Evolutionary conservation across 92 coral and sea anemone species (phyloP), one percentile per base, ranked within the genome.

Genomic region (Parazoanthus swiftii): DNA sequence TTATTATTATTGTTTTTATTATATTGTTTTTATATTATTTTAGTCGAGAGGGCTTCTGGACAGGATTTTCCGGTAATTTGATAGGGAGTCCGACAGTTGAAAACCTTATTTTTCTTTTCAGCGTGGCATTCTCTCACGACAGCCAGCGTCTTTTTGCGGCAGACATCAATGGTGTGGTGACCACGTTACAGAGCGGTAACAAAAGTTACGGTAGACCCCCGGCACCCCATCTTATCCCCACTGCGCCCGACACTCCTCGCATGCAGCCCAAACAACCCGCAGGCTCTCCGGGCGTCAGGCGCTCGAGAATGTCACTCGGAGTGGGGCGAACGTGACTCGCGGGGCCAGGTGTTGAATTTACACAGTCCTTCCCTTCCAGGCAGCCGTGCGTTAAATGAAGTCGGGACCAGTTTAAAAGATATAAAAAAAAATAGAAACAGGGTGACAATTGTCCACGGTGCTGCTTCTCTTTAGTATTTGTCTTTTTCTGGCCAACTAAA

Each of bases 211-310:
- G 26, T 8, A 84, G 68, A 36, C 78, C 79, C 8, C 87, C 79
- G 14, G 37, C 44, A 46, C 87, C 87, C 37, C 36, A 84, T 14
- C 42, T 84, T 70, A 84, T 84, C 26, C 87, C 79, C 13, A 74
- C 56, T 5, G 77, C 87, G 37, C 87, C 87, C n/a, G 67, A 71
- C 87, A 66, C 87, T 23, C 87, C 87, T 84, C 87, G 87, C 79
- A 14, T 33, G 77, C 87, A 84, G 74, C 79, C 66, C 68, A 84
- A 72, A 33, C 80, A 76, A 76, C 79, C 67, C 79, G 68, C 79
- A 8, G 79, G 36, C 79, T 84, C 87, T 20, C 87, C 87, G 43
- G 66, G 87, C 39, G 1, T 43, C 44, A 71, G 65, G 86, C 86
- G 76, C 76, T n/a, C 76, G 10, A 66, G 37, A 54, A 25, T 71